Percentiles rank a stretch among this genome's conserved stretches.
phyloP scores from a whole-genome alignment of 2,888 invertebrate genomes.

The Mayetiola destructor region DNA sequence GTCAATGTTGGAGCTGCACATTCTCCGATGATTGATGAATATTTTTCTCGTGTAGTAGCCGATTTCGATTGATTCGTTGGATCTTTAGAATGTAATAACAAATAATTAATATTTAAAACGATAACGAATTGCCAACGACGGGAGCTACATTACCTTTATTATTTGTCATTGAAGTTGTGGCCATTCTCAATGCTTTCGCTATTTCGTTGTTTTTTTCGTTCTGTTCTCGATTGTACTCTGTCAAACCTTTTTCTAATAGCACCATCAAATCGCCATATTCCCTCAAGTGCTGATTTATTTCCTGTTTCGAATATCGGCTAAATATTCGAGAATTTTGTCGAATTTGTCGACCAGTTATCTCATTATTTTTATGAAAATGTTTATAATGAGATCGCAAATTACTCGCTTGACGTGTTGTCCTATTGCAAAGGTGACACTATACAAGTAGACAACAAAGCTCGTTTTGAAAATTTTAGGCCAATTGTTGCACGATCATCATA shows the following conservation, averaged over 20 bases:
- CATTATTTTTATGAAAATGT: constrained; percentile 13
- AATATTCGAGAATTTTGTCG: constrained; percentile 7
- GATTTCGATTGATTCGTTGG: too few species aligned
- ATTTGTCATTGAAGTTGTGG: too few species aligned
- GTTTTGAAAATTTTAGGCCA: too few species aligned
- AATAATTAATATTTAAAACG: too few species aligned
- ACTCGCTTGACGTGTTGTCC: constrained; percentile 10
- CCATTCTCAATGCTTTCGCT: not conserved
- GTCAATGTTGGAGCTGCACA: too few species aligned
- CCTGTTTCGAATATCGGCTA: not conserved
- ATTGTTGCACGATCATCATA: too few species aligned
- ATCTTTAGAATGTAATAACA: too few species aligned
- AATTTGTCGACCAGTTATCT: constrained; percentile 13
- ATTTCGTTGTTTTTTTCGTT: not conserved
- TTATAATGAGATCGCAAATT: constrained; percentile 14
- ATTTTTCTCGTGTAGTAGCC: too few species aligned
- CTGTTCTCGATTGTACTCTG: not conserved
- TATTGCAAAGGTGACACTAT: constrained; percentile 13
- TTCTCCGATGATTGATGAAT: too few species aligned
- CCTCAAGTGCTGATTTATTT: not conserved
- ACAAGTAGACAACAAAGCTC: too few species aligned
- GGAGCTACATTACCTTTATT: too few species aligned
- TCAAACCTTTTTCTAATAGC: not conserved
- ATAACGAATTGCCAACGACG: too few species aligned
- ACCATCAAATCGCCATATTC: not conserved